Base-by-base conservation (phyloP, 2,888 invertebrate species). In the Alcis repandata region DNA sequence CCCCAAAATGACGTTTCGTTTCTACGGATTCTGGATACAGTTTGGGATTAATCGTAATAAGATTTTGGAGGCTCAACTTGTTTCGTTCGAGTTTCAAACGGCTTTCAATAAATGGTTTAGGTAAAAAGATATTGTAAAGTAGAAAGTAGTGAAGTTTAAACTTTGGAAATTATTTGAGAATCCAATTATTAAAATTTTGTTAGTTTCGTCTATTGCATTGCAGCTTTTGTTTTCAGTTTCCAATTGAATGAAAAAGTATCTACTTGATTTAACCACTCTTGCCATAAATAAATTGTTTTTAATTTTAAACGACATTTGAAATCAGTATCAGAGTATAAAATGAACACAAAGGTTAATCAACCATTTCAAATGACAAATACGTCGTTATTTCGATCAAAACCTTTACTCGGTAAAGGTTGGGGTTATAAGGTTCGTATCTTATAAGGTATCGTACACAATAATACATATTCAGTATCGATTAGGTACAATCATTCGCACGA, bases 401-500 rank as follows among this genome's bases (percentile, higher is more conserved):
- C 22, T 3, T 20, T 13, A 22, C 20, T 4, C 15, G 3, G n/a
- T 27, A 27, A 27, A 27, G 27, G 27, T 27, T 27, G 6, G 27
- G 27, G 2, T 27, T 15, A 15, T 8, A n/a, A 27, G 15, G 32
- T 13, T 15, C 15, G 32, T 49, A 52, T 22, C 40, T 13, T 15
- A 53, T 22, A 27, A 40, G 27, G 27, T 48, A 48, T 27, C 4
- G 27, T 27, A n/a, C 19, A 22, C 40, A 19, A 51, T 19, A 38
- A 22, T 38, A 41, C 19, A 22, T 10, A 27, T 51, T 54, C 43
- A 45, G 19, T 52, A 65, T 56, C 49, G 54, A 59, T 67, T 59
- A n/a, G n/a, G n/a, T n/a, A 67, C 33, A 57, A 53, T 59, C 59
- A 63, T 63, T 66, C 58, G 49, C 61, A 49, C 43, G 54, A 58